A percentile compares a stretch with the other conserved stretches of the same genome.
Conservation (phyloP, 2,113 vertebrate species). For the Sander lucioperca region DNA sequence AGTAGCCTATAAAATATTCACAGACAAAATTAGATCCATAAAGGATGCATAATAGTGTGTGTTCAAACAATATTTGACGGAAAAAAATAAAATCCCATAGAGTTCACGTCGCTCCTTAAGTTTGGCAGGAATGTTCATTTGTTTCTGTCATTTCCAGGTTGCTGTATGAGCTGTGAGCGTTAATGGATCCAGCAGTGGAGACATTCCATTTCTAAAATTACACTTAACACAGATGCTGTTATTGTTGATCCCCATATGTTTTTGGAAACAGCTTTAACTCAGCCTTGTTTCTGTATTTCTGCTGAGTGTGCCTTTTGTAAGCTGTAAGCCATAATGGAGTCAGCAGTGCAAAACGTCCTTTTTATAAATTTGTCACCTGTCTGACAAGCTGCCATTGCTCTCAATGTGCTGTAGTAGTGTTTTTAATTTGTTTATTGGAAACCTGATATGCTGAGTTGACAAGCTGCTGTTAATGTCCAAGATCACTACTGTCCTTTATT, state of each 20-base stretch:
- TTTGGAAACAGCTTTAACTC: not conserved
- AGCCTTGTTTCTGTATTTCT: slow-evolving; percentile 23
- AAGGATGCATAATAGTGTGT: not conserved
- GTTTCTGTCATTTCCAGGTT: slow-evolving; percentile 33
- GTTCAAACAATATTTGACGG: not conserved
- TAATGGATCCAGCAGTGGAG: slow-evolving; percentile 21
- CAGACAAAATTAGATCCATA: too few species aligned
- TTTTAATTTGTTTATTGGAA: slow-evolving; percentile 28
- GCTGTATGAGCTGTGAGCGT: slow-evolving; percentile 3
- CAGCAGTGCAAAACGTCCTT: not conserved
- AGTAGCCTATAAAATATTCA: too few species aligned
- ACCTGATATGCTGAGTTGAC: slow-evolving; percentile 5
- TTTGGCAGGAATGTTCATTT: not conserved
- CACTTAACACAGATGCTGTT: not conserved
- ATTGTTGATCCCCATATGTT: not conserved
- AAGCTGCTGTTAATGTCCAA: not conserved
- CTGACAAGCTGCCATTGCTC: slow-evolving; percentile 10
- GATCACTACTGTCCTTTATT: not conserved
- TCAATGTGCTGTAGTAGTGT: not conserved
- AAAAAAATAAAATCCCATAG: not conserved
- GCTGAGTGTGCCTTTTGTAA: slow-evolving; percentile 38
- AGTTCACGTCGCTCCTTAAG: not conserved
- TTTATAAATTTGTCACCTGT: slow-evolving; percentile 12
- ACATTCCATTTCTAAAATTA: not conserved
- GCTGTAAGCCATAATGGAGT: slow-evolving; percentile 30